Percentiles rank a stretch among this genome's conserved stretches.
Conservation (phyloP, 2,797 vertebrate genomes). For the Scyliorhinus canicula region DNA sequence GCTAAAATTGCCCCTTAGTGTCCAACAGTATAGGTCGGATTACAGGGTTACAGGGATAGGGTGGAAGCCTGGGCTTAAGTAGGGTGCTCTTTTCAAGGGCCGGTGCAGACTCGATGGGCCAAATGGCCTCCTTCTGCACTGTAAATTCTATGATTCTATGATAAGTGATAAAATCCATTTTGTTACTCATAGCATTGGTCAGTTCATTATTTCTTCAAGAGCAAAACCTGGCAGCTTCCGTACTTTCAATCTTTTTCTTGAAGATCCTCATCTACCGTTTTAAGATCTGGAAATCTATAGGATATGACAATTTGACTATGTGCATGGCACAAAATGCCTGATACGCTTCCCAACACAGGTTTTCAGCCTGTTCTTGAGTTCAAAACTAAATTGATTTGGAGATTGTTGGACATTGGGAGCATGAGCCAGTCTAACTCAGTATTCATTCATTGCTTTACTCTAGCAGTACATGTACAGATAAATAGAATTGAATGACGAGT, state of each 20-base stretch:
- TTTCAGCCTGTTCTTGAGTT: not conserved
- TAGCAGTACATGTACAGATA: not conserved
- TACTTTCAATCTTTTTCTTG: not conserved
- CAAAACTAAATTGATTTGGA: not conserved
- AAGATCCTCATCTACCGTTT: not conserved
- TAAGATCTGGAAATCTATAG: not conserved
- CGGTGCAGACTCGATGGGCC: too few species aligned
- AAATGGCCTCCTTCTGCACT: too few species aligned
- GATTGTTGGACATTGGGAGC: not conserved
- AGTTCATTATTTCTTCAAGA: not conserved
- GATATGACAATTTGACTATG: not conserved
- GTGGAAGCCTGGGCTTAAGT: too few species aligned
- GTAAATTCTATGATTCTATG: too few species aligned
- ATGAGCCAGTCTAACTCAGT: not conserved
- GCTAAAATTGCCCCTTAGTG: too few species aligned
- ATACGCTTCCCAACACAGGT: not conserved
- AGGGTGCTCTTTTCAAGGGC: too few species aligned
- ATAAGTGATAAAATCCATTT: not conserved
- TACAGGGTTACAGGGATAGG: too few species aligned
- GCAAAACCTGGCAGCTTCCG: not conserved
- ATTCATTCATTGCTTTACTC: not conserved
- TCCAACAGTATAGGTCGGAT: too few species aligned
- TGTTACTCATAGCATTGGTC: not conserved
- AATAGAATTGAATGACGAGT: not conserved
- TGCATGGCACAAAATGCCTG: not conserved